Evolutionary conservation across 2,888 invertebrate species (phyloP).

Genomic region (Heliothis peltigera): DNA sequence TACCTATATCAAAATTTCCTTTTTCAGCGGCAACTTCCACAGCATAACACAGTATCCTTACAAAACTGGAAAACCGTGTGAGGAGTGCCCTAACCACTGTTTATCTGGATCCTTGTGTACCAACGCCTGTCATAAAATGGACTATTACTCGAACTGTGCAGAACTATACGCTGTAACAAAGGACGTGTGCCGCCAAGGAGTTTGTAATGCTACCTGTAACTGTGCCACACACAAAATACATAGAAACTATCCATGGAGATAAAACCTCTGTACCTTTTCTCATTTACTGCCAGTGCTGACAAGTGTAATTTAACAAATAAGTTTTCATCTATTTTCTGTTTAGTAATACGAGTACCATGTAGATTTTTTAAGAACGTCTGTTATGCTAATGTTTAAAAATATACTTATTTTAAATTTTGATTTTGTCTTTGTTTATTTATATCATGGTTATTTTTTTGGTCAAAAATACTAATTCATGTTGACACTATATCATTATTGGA

Average conservation of each 20-base stretch:
- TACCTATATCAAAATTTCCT: constrained; percentile 10
- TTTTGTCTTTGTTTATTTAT: constrained; percentile 5
- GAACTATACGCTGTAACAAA: constrained; percentile 87
- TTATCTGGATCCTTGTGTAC: constrained; percentile 92
- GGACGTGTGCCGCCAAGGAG: constrained; percentile 82
- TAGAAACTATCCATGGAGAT: constrained; percentile 72
- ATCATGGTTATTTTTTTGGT: neutral
- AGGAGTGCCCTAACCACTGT: constrained; percentile 91
- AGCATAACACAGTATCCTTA: constrained; percentile 92
- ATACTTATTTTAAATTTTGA: constrained; percentile 29
- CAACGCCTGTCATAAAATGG: constrained; percentile 92
- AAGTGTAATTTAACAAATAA: constrained; percentile 10
- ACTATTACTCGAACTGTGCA: constrained; percentile 93
- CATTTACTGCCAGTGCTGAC: constrained; percentile 8
- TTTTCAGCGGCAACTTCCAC: constrained; percentile 92
- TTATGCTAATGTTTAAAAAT: constrained; percentile 43
- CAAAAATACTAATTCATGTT: too few species aligned
- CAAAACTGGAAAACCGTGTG: constrained; percentile 91
- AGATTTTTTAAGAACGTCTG: neutral
- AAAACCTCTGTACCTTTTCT: constrained; percentile 8
- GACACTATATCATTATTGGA: too few species aligned
- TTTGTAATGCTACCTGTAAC: constrained; percentile 93
- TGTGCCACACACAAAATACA: constrained; percentile 90
- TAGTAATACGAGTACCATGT: constrained; percentile 7
- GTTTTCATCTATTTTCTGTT: constrained; percentile 7